These are phyloP conservation scores for Neoscelio sp. DNA, from an alignment of 2,888 invertebrate genomes.

Conservation along the genomic window DNA sequence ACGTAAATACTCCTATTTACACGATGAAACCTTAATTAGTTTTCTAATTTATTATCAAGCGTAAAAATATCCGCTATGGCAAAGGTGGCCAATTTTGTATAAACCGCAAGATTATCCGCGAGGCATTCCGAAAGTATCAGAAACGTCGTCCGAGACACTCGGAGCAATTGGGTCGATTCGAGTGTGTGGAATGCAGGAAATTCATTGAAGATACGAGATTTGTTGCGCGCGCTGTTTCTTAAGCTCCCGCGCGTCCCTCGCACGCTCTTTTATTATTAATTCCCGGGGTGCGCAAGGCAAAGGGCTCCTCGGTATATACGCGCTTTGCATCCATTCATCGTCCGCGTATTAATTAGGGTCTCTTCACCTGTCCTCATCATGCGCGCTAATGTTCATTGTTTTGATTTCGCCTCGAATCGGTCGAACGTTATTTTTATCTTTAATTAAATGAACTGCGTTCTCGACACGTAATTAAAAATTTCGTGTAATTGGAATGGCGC, in stretches of 20 bases:
- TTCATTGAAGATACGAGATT: slow-evolving; percentile 23
- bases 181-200: slow-evolving; percentile 5
- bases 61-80: neutral
- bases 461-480: slow-evolving; percentile 7
- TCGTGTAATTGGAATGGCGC: neutral
- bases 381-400: slow-evolving; percentile 23
- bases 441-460: slow-evolving; percentile 2
- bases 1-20: no score
- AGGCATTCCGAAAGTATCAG: neutral
- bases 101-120: neutral
- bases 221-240: slow-evolving; percentile 11
- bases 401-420: neutral
- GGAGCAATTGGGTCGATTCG: slow-evolving; percentile 19
- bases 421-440: neutral
- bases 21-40: no score
- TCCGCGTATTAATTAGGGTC: slow-evolving; percentile 20
- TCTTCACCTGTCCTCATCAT: slow-evolving; percentile 8
- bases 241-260: neutral
- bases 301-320: neutral
- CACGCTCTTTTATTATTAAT: slow-evolving; percentile 12
- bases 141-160: slow-evolving; percentile 1
- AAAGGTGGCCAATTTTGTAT: neutral
- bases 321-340: slow-evolving; percentile 3
- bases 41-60: neutral
- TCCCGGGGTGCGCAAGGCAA: neutral